These are phyloP conservation scores for Ooceraea biroi DNA, from an alignment of 1,140 invertebrate genomes.

Conservation along the genomic window DNA sequence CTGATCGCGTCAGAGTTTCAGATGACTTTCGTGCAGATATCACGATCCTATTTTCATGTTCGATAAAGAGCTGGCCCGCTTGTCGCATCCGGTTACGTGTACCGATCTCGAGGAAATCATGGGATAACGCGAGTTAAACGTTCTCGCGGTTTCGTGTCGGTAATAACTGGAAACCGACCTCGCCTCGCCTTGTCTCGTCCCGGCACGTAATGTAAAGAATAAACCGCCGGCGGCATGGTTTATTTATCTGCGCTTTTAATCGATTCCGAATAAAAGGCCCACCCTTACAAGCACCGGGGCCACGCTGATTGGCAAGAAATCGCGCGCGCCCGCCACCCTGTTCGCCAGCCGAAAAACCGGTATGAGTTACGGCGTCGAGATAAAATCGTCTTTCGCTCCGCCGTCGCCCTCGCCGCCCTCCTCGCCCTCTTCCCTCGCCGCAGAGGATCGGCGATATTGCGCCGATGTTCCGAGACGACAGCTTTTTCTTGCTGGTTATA, in stretches of 20 bases:
- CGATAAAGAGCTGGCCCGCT: no score
- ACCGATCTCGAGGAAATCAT: background rate
- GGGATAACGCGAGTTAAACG: constrained; percentile 3
- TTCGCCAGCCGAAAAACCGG: constrained; percentile 74
- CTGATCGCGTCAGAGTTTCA: background rate
- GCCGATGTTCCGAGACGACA: constrained; percentile 47
- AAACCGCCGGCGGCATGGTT: constrained; percentile 63
- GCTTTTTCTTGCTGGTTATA: constrained; percentile 70
- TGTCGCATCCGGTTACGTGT: background rate
- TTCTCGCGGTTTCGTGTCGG: background rate
- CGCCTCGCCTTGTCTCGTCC: background rate
- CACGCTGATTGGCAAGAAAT: constrained; percentile 78
- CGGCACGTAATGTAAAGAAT: constrained; percentile 61
- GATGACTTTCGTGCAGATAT: background rate
- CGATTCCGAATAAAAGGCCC: constrained; percentile 71
- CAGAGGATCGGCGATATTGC: constrained; percentile 59
- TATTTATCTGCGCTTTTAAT: constrained; percentile 72
- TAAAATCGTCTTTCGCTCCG: constrained; percentile 73
- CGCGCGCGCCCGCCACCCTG: constrained; percentile 56
- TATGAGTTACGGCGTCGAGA: constrained; percentile 74
- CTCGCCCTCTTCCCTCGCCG: background rate
- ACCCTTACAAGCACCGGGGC: constrained; percentile 40
- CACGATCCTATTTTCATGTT: background rate
- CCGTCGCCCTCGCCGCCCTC: background rate
- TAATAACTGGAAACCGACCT: constrained; percentile 48